phyloP scores from a whole-genome alignment of 2,888 invertebrate species.

The Macropis europaea region DNA sequence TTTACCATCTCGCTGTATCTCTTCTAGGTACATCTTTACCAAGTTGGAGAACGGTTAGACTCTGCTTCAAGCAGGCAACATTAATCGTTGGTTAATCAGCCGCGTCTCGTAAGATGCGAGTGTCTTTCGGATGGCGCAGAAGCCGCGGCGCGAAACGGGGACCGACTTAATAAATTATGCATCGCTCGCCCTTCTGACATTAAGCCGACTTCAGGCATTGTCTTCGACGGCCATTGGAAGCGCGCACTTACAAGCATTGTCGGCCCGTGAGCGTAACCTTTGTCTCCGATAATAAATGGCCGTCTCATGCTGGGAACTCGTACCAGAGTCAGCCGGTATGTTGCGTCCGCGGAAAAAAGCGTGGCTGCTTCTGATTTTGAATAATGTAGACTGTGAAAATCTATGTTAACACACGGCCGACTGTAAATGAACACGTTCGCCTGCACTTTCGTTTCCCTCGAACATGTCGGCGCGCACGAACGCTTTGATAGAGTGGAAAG shows the following conservation, averaged over 20 bases:
- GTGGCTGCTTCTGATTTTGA: slow-evolving; percentile 37
- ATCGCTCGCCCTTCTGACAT: slow-evolving; percentile 70
- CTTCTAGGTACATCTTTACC: too few relatives aligned
- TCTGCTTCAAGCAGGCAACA: neutral
- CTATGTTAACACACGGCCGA: slow-evolving; percentile 23
- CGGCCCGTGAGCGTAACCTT: slow-evolving; percentile 68
- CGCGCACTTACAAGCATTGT: slow-evolving; percentile 66
- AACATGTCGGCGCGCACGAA: neutral
- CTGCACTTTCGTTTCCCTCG: slow-evolving; percentile 6
- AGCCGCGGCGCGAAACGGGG: slow-evolving; percentile 52
- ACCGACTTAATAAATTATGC: slow-evolving; percentile 69
- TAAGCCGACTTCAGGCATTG: slow-evolving; percentile 63
- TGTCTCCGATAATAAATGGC: slow-evolving; percentile 73
- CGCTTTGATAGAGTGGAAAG: too few relatives aligned
- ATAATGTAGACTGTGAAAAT: slow-evolving; percentile 42
- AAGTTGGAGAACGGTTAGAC: too few relatives aligned
- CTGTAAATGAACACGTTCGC: slow-evolving; percentile 22
- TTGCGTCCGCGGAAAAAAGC: slow-evolving; percentile 6
- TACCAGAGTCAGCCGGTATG: slow-evolving; percentile 32
- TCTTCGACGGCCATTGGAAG: slow-evolving; percentile 64
- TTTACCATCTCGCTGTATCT: neutral
- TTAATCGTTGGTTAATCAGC: slow-evolving; percentile 15
- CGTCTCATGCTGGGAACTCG: slow-evolving; percentile 62
- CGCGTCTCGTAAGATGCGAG: slow-evolving; percentile 9
- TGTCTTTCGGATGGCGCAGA: slow-evolving; percentile 24